Evolutionary conservation across 1,140 invertebrate genomes (phyloP).

Genomic region (Cherax quadricarinatus): DNA sequence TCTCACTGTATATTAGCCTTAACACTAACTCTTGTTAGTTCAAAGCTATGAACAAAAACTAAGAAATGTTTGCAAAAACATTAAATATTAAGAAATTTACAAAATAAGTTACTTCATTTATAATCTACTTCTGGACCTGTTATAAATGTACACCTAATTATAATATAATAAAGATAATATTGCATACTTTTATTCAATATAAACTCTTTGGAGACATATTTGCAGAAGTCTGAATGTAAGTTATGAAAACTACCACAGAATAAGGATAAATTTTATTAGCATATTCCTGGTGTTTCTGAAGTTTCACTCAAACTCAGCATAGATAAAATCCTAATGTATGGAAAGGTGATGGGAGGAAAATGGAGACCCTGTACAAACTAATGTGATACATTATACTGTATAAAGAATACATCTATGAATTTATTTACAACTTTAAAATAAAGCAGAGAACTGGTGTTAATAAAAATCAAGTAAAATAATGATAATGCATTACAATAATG

Average conservation of each 20-base stretch:
- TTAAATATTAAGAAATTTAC: conserved; percentile 42
- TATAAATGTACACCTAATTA: conserved; percentile 66
- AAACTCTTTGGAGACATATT: conserved; percentile 58
- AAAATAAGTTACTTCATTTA: conserved; percentile 67
- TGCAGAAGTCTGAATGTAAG: conserved; percentile 61
- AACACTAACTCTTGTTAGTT: conserved; percentile 17
- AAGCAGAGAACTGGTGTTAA: conserved; percentile 14
- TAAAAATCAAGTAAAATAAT: conserved; percentile 10
- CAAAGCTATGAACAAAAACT: not conserved
- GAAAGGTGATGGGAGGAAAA: not conserved
- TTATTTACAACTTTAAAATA: conserved; percentile 64
- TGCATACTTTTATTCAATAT: conserved; percentile 59
- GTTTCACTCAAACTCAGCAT: conserved; percentile 25
- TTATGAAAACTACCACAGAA: conserved; percentile 49
- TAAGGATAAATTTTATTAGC: not conserved
- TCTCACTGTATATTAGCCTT: not conserved
- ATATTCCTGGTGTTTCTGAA: conserved; percentile 53
- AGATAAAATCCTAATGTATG: conserved; percentile 18
- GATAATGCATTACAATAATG: conserved; percentile 15
- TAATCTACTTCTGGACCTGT: conserved; percentile 60
- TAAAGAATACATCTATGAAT: conserved; percentile 48
- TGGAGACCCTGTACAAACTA: conserved; percentile 62
- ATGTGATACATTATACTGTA: conserved; percentile 24
- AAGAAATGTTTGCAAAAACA: not conserved
- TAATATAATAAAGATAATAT: conserved; percentile 66